Evolutionary conservation across 2,113 vertebrate genomes (phyloP).

Genomic region (Onychostoma macrolepis): DNA sequence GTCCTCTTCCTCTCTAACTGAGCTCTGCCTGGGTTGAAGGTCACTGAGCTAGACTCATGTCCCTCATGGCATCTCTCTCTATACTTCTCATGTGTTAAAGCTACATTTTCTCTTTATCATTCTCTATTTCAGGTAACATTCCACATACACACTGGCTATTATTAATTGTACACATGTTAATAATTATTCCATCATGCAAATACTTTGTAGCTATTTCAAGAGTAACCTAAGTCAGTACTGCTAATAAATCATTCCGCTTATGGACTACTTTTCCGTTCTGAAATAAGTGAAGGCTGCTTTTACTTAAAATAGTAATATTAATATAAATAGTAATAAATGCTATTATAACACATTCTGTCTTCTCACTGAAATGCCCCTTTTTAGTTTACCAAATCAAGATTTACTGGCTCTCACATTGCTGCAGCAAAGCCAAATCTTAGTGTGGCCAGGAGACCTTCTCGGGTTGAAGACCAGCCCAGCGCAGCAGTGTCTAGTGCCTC

Average conservation of each 20-base stretch:
- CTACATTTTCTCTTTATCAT: background rate
- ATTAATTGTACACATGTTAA: background rate
- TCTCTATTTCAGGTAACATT: background rate
- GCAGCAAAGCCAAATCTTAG: background rate
- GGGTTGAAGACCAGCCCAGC: background rate
- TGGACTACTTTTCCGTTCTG: no score
- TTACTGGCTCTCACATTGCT: background rate
- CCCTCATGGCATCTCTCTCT: background rate
- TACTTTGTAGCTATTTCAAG: background rate
- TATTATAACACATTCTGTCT: background rate
- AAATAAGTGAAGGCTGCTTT: no score
- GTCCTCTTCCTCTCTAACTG: no score
- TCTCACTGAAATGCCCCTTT: background rate
- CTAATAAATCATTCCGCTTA: no score
- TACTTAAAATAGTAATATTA: background rate
- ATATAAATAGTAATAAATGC: background rate
- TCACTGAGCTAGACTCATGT: background rate
- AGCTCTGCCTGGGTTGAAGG: no score
- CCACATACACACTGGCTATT: background rate
- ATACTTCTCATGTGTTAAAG: background rate
- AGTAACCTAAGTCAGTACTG: no score
- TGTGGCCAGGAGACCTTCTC: background rate
- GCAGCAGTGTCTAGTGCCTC: background rate
- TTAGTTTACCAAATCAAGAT: constrained; percentile 9
- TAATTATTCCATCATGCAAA: background rate